A percentile compares a stretch with the other conserved stretches of the same genome.
These are phyloP conservation scores for Myopa testacea DNA, from an alignment of 2,888 invertebrate species.

Conservation along the genomic window DNA sequence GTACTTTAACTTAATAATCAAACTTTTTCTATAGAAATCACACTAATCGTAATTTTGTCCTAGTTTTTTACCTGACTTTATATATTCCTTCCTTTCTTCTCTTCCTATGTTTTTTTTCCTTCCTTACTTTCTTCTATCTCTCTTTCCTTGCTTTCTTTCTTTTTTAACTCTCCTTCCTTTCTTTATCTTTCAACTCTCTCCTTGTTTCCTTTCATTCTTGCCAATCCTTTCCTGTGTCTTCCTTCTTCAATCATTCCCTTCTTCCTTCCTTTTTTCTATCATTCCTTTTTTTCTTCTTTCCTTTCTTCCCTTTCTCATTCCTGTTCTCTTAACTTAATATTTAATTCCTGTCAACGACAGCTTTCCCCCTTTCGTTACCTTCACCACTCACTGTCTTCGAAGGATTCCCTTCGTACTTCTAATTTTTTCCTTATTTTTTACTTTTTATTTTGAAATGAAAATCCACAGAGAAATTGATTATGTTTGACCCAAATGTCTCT, in stretches of 20 bases:
- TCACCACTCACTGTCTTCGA: background rate
- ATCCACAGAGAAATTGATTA: background rate
- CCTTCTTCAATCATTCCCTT: background rate
- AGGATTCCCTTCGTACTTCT: background rate
- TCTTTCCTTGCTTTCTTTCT: background rate
- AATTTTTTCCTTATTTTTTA: background rate
- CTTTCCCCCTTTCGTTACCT: background rate
- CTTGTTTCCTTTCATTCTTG: background rate
- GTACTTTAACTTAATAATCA: too few species aligned
- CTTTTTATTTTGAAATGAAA: background rate
- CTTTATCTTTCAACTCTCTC: too few species aligned
- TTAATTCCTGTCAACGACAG: background rate
- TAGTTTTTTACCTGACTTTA: too few species aligned
- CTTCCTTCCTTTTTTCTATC: too few species aligned
- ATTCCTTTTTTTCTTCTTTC: too few species aligned
- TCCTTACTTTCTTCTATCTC: too few species aligned
- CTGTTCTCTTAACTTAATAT: background rate
- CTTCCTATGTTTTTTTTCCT: background rate
- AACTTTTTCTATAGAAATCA: too few species aligned
- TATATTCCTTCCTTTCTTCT: too few species aligned
- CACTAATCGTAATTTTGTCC: too few species aligned
- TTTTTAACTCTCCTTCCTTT: background rate
- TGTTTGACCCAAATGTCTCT: constrained; percentile 2
- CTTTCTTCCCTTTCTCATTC: background rate
- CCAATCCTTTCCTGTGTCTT: background rate